Percentiles rank a stretch among this genome's conserved stretches.
Conservation (phyloP, 1,140 invertebrate species). For the Oppia nitens region DNA sequence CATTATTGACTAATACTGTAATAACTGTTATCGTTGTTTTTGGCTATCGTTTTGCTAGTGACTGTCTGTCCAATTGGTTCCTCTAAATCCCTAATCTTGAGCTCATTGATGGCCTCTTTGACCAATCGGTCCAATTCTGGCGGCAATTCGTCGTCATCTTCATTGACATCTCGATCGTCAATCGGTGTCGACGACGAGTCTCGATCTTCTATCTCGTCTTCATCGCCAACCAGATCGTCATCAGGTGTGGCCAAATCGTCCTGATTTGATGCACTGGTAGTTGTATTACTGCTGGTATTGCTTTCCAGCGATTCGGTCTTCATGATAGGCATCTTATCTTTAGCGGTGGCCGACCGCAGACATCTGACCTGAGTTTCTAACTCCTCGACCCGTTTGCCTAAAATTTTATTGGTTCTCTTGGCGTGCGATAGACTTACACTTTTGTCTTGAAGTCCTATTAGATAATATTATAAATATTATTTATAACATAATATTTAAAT, state of each 20-base stretch:
- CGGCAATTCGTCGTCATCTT: not conserved
- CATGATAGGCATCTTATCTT: not conserved
- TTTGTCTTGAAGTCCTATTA: slow-evolving; percentile 55
- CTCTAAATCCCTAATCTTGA: not conserved
- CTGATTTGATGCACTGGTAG: not conserved
- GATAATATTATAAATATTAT: not conserved
- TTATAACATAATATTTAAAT: too few relatives aligned
- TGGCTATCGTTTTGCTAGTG: too few relatives aligned
- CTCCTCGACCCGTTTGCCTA: slow-evolving; percentile 12
- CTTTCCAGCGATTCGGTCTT: not conserved
- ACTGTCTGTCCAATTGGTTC: too few relatives aligned
- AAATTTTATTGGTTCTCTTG: slow-evolving; percentile 54
- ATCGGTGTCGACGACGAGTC: not conserved
- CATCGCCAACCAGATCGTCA: not conserved
- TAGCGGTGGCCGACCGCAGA: not conserved
- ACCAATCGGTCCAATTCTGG: not conserved
- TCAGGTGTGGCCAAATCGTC: slow-evolving; percentile 5
- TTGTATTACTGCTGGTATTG: not conserved
- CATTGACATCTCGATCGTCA: not conserved
- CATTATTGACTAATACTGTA: too few relatives aligned
- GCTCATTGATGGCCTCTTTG: not conserved
- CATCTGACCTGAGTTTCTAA: not conserved
- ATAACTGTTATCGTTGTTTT: too few relatives aligned
- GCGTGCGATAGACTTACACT: slow-evolving; percentile 60
- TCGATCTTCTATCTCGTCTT: not conserved